Base-by-base conservation (phyloP, 2,888 invertebrate species). In the Pseudococcus longispinus region DNA sequence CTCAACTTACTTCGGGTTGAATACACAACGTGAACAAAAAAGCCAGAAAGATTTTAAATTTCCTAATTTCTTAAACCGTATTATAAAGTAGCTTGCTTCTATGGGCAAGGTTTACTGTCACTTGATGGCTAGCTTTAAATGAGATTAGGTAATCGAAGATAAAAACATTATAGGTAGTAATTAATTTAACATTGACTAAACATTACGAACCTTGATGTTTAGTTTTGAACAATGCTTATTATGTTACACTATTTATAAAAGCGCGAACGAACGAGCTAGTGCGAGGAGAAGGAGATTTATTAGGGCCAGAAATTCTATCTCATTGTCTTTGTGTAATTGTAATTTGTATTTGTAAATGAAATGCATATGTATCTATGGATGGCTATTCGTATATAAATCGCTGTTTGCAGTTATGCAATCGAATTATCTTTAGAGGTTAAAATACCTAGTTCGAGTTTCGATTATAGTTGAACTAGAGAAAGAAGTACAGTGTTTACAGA, bases 151-250 rank as follows among this genome's bases (percentile, higher is more conserved):
- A 80, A 80, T 80, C 77, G 77, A 80, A 80, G 42, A 80, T 80
- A 80, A 80, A 80, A 80, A 80, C 77, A 80, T 80, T 77, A 42
- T 37, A n/a, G n/a, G n/a, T n/a, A 80, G 77, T 80, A 80, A 80
- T 80, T 80, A 80, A 80, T 80, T 80, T 80, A 80, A 80, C 77
- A 80, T 80, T 80, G 77, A 80, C 77, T 80, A 80, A 80, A 80
- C 77, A 37, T 29, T 80, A 42, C 77, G 20, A 80, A 80, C 77
- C 77, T 80, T 80, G 77, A 80, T 80, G 77, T 80, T 37, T 80
- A 42, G 29, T 42, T 80, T 42, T 23, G 77, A 80, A 80, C 77
- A 80, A 80, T 80, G 77, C 77, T 80, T 80, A 80, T 80, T 80
- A 80, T 80, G 77, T 42, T 80, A 42, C 20, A 42, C 42, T 80